Evolutionary conservation across 1,140 invertebrate species (phyloP), one percentile per base, ranked within the genome.

Genomic region (Berghia stephanieae): DNA sequence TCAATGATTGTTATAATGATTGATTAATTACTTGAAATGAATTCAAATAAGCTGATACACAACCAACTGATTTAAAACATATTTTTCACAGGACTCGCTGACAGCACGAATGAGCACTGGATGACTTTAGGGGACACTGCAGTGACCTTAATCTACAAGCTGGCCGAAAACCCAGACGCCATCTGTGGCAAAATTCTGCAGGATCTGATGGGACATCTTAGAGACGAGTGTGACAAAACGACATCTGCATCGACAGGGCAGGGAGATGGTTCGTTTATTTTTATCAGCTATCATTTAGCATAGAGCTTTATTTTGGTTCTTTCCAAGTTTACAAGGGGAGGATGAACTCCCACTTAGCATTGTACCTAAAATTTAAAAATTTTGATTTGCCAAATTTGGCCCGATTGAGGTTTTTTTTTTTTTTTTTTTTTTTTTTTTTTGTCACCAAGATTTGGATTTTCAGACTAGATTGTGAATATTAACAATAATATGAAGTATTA

Each of bases 131-230:
- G 90, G 24, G 90, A 91, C 71, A 89, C 92, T 79, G 92, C 92
- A 21, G 88, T 94, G 60, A 91, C 91, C 72, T 89, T 91, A 18
- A 92, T 94, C 76, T 94, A 93, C 86, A 85, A 86, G 73, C 81
- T 92, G 21, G 87, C 89, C 4, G 90, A 91, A 72, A 82, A 90
- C 52, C 91, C 92, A 3, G 91, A 92, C 82, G 57, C 71, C n/a
- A 85, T 91, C 13, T 88, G 87, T 83, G 87, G 83, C 21, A 82
- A 88, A 40, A 81, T 92, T 6, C 82, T 91, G 10, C 86, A 82
- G 43, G 68, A 81, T 36, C 57, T 88, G 60, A 77, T 76, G 3
- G 43, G 44, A 27, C n/a, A n/a, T n/a, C n/a, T n/a, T n/a, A n/a
- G n/a, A n/a, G n/a, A n/a, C n/a, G n/a, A n/a, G n/a, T n/a, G n/a